Base-by-base conservation (phyloP, 2,888 invertebrate genomes). In the Thereva nobilitata region DNA sequence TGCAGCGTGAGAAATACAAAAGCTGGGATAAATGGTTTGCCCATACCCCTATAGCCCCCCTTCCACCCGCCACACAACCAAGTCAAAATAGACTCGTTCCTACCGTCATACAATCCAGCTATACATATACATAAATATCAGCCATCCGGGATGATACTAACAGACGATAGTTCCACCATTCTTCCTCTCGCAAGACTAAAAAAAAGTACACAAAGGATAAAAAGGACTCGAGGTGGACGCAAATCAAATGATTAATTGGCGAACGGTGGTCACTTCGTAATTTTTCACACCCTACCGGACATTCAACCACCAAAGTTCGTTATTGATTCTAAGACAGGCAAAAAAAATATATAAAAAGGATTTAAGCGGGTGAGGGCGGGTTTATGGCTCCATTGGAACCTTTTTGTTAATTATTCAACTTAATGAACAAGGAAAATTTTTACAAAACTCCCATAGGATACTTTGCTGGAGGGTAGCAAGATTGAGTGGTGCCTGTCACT, bases 401-500 rank as follows among this genome's bases (percentile, higher is more conserved):
- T 64, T 69, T 23, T 69, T 64, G 69, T 69, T 69, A 69, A 69
- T 69, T 69, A 69, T 69, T 59, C 69, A 69, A 67, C 59, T 57
- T 69, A 67, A 69, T 69, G 69, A 69, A 67, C 57, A 67, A 64
- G 66, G 52, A 57, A 63, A 56, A 50, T 44, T 6, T 23, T 23
- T 23, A 23, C 23, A 23, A 23, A 23, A 23, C 23, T 23, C 23
- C 23, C 23, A 23, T 23, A 23, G 23, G 23, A 23, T 23, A 1
- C 23, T 23, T 23, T 23, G 23, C 23, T 23, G 23, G 23, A 23
- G 23, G 23, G n/a, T 47, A 12, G 9, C 52, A 7, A 40, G 38
- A 37, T 42, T 45, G 54, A 64, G 53, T 53, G 44, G 52, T 35
- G n/a, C n/a, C 42, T 44, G 52, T 64, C 52, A 54, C 49, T 41